Base-by-base conservation (phyloP, 2,888 invertebrate genomes). In the Sialis fuliginosa region DNA sequence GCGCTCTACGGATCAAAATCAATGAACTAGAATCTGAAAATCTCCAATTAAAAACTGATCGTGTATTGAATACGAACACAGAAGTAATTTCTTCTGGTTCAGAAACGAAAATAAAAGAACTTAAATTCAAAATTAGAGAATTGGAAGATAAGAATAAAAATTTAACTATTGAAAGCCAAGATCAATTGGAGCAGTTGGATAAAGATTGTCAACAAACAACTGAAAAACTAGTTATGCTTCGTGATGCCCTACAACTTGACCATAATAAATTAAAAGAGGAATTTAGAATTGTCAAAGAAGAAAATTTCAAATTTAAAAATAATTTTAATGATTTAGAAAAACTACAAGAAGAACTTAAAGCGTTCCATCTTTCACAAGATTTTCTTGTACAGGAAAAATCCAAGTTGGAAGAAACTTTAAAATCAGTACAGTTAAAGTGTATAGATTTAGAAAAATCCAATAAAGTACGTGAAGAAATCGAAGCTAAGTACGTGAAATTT, bases 291-390 rank as follows among this genome's bases (percentile, higher is more conserved):
- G 61, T 79, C 1, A 66, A n/a, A 12, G 10, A 8, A 9, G 22
- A 32, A 32, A 45, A 45, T 45, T 10, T 69, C 54, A 69, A 71
- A 55, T 75, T 78, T 57, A 76, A 77, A 51, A 67, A 65, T 22
- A 22, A 22, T 22, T 22, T 22, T 22, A 22, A 22, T 22, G 22
- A 22, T 22, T 22, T 33, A 31, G 30, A 45, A 13, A n/a, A 34
- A 35, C 10, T 45, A 34, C 44, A 12, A 2, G 10, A 9, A 33
- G 34, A n/a, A 9, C n/a, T 13, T 37, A 13, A 13, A 6, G 45
- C 35, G 6, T 6, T 12, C 6, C 37, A 8, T 37, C 7, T 37
- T 10, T 6, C 37, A 7, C 4, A 6, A 37, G 37, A 37, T 37
- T 5, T 10, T 10, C 10, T 10, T 10, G 7, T 10, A 10, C 10